A percentile compares a stretch with the other conserved stretches of the same genome.
Conservation (phyloP, 2,888 invertebrate species). For the Amorpha juglandis region DNA sequence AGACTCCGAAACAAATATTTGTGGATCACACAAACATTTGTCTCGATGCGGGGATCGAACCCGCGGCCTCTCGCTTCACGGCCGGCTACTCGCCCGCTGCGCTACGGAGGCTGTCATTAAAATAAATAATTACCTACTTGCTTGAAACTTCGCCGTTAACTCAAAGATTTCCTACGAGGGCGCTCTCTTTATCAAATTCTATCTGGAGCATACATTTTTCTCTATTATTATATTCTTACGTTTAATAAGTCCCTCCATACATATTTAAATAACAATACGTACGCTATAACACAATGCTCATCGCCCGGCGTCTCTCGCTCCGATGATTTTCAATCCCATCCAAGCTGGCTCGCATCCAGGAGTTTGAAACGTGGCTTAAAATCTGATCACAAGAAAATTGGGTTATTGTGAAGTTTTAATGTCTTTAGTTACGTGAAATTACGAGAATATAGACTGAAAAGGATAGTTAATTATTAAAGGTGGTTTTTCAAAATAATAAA, state of each 20-base stretch:
- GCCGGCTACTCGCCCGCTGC: too few species aligned
- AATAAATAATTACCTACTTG: too few species aligned
- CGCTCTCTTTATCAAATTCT: slow-evolving; percentile 1
- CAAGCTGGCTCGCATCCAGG: slow-evolving; percentile 24
- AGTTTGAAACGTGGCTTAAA: slow-evolving; percentile 1
- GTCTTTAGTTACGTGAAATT: too few species aligned
- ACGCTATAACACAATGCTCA: slow-evolving; percentile 59
- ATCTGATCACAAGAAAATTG: background rate
- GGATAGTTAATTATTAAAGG: too few species aligned
- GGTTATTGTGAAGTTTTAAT: background rate
- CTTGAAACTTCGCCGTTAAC: background rate
- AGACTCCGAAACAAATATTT: too few species aligned
- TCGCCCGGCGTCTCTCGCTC: slow-evolving; percentile 65
- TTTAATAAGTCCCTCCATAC: slow-evolving; percentile 31
- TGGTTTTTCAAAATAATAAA: too few species aligned
- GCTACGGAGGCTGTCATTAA: too few species aligned
- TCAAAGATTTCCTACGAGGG: background rate
- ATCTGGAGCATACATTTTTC: slow-evolving; percentile 20
- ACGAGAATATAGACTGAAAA: too few species aligned
- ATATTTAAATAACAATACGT: slow-evolving; percentile 58
- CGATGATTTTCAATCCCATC: slow-evolving; percentile 72
- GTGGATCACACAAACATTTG: too few species aligned
- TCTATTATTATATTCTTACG: slow-evolving; percentile 29
- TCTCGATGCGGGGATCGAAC: too few species aligned
- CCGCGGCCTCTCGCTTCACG: too few species aligned